Evolutionary conservation across 2,888 invertebrate species (phyloP).

Genomic region (Melinaea menophilus): DNA sequence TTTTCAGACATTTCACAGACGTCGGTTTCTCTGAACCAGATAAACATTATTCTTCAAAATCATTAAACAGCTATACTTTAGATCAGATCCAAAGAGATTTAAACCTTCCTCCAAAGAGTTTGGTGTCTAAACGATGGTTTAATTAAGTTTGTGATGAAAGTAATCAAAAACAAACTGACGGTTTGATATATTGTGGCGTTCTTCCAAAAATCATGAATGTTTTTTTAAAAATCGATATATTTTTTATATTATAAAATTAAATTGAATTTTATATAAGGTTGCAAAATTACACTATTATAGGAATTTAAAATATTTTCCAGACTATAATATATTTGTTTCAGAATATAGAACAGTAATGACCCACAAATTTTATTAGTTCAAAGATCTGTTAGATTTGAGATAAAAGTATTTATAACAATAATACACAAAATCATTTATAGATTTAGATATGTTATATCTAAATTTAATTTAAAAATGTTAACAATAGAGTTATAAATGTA

Average conservation of each 20-base stretch:
- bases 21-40: constrained; percentile 40
- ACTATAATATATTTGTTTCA: background rate
- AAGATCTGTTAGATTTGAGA: background rate
- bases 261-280: too few species aligned
- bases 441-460: background rate
- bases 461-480: background rate
- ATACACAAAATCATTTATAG: too few species aligned
- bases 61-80: constrained; percentile 32
- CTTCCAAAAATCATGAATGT: constrained; percentile 46
- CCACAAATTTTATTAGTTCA: background rate
- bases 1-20: constrained; percentile 47
- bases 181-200: constrained; percentile 39
- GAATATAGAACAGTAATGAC: background rate
- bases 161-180: constrained; percentile 28
- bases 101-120: constrained; percentile 13
- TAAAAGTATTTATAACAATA: background rate
- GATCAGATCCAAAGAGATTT: constrained; percentile 13
- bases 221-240: constrained; percentile 28
- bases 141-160: constrained; percentile 19
- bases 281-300: too few species aligned
- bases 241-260: constrained; percentile 15
- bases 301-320: too few species aligned
- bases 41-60: constrained; percentile 35
- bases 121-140: constrained; percentile 14
- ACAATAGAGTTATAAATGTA: background rate